Evolutionary conservation across 1,140 invertebrate genomes (phyloP).

Genomic region (Nomia melanderi): DNA sequence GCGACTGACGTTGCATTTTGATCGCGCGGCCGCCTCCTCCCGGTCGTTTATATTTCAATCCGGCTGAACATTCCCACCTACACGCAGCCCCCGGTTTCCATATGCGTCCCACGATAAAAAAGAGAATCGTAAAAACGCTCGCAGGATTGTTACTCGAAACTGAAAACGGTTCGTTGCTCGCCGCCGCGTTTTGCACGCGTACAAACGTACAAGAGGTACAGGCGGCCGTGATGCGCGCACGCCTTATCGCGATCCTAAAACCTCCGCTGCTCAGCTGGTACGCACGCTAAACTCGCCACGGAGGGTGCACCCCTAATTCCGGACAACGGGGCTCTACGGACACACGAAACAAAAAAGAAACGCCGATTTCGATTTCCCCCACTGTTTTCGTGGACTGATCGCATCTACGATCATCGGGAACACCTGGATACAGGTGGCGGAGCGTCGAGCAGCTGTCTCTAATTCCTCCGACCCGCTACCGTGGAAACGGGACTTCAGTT

Average conservation of each 20-base stretch:
- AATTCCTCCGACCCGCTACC: constrained; percentile 13
- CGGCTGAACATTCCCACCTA: constrained; percentile 5
- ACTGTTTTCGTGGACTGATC: constrained; percentile 1
- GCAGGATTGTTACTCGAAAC: not conserved
- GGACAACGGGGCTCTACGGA: too few species aligned
- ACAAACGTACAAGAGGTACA: too few species aligned
- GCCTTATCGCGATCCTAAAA: not conserved
- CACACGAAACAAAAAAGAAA: not conserved
- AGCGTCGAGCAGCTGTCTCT: constrained; percentile 69
- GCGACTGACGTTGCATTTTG: constrained; percentile 33
- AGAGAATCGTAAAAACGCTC: not conserved
- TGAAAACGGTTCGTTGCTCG: too few species aligned
- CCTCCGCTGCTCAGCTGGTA: not conserved
- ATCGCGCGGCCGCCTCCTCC: not conserved
- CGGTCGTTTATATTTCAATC: constrained; percentile 34
- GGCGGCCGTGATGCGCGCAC: too few species aligned
- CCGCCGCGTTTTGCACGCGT: too few species aligned
- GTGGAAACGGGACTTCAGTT: too few species aligned
- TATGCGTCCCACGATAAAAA: not conserved
- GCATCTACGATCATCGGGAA: constrained; percentile 33
- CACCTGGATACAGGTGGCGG: constrained; percentile 73
- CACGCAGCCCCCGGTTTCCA: not conserved
- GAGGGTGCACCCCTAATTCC: not conserved
- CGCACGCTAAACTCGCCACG: not conserved
- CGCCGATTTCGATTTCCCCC: constrained; percentile 19